Conservation (phyloP, 2,113 vertebrate genomes). For the Oenanthe oenanthe region DNA sequence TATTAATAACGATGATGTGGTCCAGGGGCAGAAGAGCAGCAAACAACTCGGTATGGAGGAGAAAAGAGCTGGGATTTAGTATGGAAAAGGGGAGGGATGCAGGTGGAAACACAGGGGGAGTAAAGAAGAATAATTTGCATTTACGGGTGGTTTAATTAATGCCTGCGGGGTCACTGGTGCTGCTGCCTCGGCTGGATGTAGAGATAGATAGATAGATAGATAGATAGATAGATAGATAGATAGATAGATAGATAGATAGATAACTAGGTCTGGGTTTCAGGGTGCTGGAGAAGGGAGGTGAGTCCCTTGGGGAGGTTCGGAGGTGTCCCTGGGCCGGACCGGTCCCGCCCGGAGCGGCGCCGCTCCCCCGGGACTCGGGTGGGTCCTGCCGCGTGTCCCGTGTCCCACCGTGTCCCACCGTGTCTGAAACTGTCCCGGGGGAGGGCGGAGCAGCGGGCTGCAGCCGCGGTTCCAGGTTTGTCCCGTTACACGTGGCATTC, state of each 20-base stretch:
- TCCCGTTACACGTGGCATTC: not conserved
- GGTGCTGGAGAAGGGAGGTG: rapidly evolving
- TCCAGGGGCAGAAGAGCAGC: not conserved
- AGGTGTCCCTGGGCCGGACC: not conserved
- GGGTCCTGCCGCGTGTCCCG: not conserved
- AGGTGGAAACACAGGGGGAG: not conserved
- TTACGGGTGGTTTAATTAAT: not conserved
- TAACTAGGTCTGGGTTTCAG: no score
- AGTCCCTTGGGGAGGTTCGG: rapidly evolving
- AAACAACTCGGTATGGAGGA: not conserved
- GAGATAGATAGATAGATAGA: no score
- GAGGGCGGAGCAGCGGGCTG: not conserved
- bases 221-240: no score
- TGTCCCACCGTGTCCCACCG: not conserved
- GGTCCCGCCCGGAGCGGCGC: not conserved
- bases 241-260: no score
- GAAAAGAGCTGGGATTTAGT: not conserved
- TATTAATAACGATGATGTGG: rapidly evolving
- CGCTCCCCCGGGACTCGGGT: no score
- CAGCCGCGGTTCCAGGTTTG: not conserved
- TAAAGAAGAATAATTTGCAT: not conserved
- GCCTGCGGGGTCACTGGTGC: not conserved
- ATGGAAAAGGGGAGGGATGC: not conserved
- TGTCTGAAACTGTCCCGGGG: not conserved
- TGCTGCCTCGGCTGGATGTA: no score